Evolutionary conservation across 2,797 vertebrate genomes (phyloP), one percentile per base, ranked within the genome.

Genomic region (Syngnathus rostellatus): DNA sequence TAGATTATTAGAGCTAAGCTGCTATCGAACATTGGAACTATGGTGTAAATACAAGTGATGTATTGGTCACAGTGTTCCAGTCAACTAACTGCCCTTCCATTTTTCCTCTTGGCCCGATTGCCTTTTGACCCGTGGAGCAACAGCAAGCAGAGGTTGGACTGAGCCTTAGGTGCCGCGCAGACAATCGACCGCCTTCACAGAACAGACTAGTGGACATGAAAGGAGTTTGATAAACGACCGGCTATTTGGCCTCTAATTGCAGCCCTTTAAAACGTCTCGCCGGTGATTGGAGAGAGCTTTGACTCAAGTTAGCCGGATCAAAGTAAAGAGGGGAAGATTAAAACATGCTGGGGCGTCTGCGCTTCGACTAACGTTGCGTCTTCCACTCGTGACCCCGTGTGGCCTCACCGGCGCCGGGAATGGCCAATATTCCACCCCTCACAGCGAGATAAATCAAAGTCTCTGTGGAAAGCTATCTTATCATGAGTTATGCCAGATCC

Each of bases 161-260:
- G 77, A 9, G 63, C 67, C 77, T 79, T 69, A 58, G 53, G 66
- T 72, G 74, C 80, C 78, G 80, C 81, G 72, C 69, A 83, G 79
- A 82, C 80, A 81, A 86, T 84, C 82, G 76, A 84, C 83, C 76
- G 81, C 83, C 80, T 88, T 89, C 81, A 89, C 85, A 75, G 86
- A 87, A 86, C 85, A 87, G 88, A 87, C 86, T 79, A 78, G 79
- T 75, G 81, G 83, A 86, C 80, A 84, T 86, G 85, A 89, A 88
- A 88, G 78, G 75, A 74, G 76, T 67, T 77, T 87, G 82, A 89
- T 85, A 86, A 89, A 89, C 81, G 82, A 75, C 43, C 19, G 64
- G 81, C 85, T 85, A 84, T 88, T 84, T 85, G 83, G 79, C 67
- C 77, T 57, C 77, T 86, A 87, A 87, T 88, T 89, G 86, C 83